phyloP scores from a whole-genome alignment of 2,113 vertebrate species.

The Eulacestoma nigropectus region DNA sequence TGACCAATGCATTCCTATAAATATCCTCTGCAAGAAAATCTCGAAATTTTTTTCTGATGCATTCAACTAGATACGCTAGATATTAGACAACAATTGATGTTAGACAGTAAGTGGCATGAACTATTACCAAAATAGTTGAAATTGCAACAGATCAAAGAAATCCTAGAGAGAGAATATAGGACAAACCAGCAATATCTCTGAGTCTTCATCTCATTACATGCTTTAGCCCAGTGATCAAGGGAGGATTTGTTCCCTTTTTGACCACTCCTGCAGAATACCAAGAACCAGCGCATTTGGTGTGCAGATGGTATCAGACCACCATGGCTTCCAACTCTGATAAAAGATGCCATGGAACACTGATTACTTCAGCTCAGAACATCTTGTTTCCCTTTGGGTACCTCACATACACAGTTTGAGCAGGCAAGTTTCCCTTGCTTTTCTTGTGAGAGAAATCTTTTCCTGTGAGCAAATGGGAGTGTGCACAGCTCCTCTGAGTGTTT shows the following conservation, averaged over 20 bases:
- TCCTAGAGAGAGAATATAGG: background rate
- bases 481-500: background rate
- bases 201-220: background rate
- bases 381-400: background rate
- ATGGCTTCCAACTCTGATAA: background rate
- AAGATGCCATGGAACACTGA: background rate
- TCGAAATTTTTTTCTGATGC: background rate
- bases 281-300: constrained; percentile 23
- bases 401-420: background rate
- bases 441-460: background rate
- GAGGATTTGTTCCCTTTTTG: constrained; percentile 4
- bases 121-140: background rate
- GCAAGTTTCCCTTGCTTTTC: background rate
- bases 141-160: background rate
- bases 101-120: background rate
- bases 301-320: constrained; percentile 2
- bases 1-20: background rate
- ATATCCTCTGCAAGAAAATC: background rate
- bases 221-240: constrained; percentile 3
- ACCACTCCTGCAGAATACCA: background rate
- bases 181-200: background rate
- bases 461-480: background rate
- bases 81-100: background rate
- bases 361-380: background rate
- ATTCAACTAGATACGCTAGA: background rate